Evolutionary conservation across 2,888 invertebrate species (phyloP), one percentile per base, ranked within the genome.

Genomic region (Coenonympha arcania): DNA sequence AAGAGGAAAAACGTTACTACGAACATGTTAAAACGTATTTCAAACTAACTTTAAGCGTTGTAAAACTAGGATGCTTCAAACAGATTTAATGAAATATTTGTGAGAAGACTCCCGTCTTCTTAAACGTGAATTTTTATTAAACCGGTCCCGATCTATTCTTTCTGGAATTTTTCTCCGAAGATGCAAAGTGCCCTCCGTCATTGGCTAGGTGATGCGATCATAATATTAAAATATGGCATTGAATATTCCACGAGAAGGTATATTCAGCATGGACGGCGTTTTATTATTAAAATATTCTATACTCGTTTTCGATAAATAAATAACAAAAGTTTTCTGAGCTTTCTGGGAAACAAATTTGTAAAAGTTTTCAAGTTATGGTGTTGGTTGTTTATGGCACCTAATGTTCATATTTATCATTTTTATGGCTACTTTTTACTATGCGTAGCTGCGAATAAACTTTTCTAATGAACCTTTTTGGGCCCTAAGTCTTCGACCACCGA

Each of bases 161-260:
- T 40, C 47, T 37, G 28, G 15, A 50, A 50, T 43, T 49, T 48
- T 48, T 50, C 34, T 40, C 43, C 40, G 11, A 47, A 42, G 20
- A 42, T 43, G 31, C 26, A 43, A 43, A 40, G 43, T 43, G 43
- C 30, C 37, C 47, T 44, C 30, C 31, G 20, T 48, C 48, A 39
- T 31, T 47, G 42, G 40, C 18, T 42, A 34, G 40, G 41, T 40
- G 45, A 50, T 34, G 45, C 13, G 9, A 36, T 33, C 45, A 50
- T 45, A 45, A 50, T 50, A 46, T 47, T 47, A 50, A 50, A 50
- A 45, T 44, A 42, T 44, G 41, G 33, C 26, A 22, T 49, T 37
- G 33, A 48, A 48, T 50, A 43, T 40, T 50, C 24, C 19, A 22
- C 39, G 24, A 39, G n/a, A n/a, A n/a, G n/a, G 15, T 24, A 39